Evolutionary conservation across 2,797 vertebrate genomes (phyloP).

Genomic region (Nyctalus aviator): DNA sequence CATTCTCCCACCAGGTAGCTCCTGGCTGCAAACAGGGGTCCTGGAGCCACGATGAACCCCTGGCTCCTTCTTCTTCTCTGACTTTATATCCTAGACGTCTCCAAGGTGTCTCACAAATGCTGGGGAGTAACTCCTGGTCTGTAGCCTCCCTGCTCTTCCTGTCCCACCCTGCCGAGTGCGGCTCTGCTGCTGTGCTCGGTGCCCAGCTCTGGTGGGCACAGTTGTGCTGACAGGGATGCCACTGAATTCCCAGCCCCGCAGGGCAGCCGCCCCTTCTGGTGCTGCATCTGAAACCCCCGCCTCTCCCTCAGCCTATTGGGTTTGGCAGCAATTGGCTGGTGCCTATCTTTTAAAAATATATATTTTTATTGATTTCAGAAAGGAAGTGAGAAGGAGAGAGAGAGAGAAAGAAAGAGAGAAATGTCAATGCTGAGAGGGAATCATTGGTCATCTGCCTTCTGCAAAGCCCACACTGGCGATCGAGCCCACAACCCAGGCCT

Average conservation of each 20-base stretch:
- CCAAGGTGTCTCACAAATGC: neutral
- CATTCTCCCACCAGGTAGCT: neutral
- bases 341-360: too few relatives aligned
- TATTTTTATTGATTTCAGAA: too few relatives aligned
- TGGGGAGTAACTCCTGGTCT: neutral
- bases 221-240: neutral
- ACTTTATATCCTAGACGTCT: neutral
- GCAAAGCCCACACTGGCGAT: too few relatives aligned
- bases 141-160: neutral
- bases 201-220: rapidly evolving
- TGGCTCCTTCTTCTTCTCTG: neutral
- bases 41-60: neutral
- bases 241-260: neutral
- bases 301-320: neutral
- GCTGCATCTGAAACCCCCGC: neutral
- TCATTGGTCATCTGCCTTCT: too few relatives aligned
- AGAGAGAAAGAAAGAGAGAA: too few relatives aligned
- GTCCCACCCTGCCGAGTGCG: neutral
- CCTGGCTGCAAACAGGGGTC: neutral
- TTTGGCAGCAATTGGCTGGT: neutral
- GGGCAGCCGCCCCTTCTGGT: neutral
- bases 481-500: too few relatives aligned
- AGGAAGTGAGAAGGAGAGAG: too few relatives aligned
- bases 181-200: neutral
- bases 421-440: too few relatives aligned